Percentiles rank a stretch among this genome's conserved stretches.
Conservation (phyloP, 2,113 vertebrate genomes). For the Cololabis saira region DNA sequence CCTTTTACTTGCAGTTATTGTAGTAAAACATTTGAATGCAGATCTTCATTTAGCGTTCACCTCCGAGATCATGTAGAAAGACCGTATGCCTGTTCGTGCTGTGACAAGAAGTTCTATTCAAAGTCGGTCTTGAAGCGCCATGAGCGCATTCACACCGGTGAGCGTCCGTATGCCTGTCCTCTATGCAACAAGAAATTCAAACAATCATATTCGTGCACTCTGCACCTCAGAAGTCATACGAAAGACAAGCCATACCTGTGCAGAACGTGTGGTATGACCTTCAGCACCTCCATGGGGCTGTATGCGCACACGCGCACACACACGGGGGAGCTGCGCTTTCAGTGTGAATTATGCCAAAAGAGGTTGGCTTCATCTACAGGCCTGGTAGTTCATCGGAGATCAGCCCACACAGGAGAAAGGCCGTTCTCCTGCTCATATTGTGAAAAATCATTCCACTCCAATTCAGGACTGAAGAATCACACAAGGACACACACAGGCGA, state of each 20-base stretch:
- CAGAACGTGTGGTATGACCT: slow-evolving; percentile 18
- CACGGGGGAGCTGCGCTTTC: neutral
- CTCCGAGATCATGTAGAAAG: slow-evolving; percentile 46
- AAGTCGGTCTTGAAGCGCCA: slow-evolving; percentile 10
- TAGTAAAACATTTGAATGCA: slow-evolving; percentile 40
- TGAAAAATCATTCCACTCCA: slow-evolving; percentile 5
- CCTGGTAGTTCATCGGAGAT: too few species aligned
- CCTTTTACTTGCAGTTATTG: slow-evolving; percentile 14
- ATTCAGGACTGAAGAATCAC: slow-evolving; percentile 17
- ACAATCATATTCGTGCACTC: neutral
- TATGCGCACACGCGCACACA: neutral
- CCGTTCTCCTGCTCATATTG: neutral
- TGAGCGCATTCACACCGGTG: neutral
- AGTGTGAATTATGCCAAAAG: slow-evolving; percentile 54
- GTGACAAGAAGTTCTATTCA: slow-evolving; percentile 20
- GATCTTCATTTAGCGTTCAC: slow-evolving; percentile 37
- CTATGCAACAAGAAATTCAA: slow-evolving; percentile 13
- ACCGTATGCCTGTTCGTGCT: slow-evolving; percentile 42
- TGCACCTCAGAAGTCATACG: neutral
- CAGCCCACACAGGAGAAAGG: neutral
- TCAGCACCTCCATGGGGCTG: slow-evolving; percentile 9
- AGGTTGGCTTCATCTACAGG: slow-evolving; percentile 17
- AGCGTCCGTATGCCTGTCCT: neutral
- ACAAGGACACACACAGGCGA: neutral
- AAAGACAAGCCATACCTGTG: slow-evolving; percentile 4